phyloP scores from a whole-genome alignment of 2,797 vertebrate genomes.

The Propithecus perrieri region DNA sequence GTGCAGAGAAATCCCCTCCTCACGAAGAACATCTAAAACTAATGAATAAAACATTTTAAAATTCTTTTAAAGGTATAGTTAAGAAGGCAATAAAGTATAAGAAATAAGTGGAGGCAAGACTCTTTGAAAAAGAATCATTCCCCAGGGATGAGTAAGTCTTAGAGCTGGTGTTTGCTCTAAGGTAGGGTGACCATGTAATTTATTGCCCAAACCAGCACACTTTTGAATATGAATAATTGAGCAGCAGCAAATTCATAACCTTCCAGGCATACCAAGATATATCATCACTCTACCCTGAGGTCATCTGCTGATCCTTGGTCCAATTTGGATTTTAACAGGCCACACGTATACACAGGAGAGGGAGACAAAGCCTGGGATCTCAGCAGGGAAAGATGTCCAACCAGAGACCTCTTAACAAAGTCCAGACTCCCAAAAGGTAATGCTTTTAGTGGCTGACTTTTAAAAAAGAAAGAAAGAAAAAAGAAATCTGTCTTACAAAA shows the following conservation, averaged over 20 bases:
- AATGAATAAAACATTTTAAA: neutral
- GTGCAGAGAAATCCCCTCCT: neutral
- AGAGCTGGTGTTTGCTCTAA: neutral
- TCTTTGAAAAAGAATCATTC: neutral
- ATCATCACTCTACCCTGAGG: neutral
- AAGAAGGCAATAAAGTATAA: neutral
- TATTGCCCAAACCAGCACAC: neutral
- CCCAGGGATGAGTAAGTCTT: neutral
- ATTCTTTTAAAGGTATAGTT: neutral
- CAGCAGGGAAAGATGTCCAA: neutral
- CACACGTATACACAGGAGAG: neutral
- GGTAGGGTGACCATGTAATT: neutral
- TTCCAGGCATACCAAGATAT: neutral
- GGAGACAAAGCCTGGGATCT: neutral
- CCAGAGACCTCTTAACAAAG: neutral
- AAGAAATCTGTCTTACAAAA: neutral
- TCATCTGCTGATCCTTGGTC: neutral
- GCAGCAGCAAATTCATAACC: neutral
- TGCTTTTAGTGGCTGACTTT: neutral
- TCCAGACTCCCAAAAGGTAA: neutral
- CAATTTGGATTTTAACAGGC: neutral
- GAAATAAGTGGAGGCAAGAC: neutral
- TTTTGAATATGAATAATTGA: neutral
- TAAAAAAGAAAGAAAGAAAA: neutral
- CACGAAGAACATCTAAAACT: conserved; percentile 1